These are phyloP conservation scores for Microtus montanus DNA, from an alignment of 2,113 vertebrate genomes.

Conservation along the genomic window DNA sequence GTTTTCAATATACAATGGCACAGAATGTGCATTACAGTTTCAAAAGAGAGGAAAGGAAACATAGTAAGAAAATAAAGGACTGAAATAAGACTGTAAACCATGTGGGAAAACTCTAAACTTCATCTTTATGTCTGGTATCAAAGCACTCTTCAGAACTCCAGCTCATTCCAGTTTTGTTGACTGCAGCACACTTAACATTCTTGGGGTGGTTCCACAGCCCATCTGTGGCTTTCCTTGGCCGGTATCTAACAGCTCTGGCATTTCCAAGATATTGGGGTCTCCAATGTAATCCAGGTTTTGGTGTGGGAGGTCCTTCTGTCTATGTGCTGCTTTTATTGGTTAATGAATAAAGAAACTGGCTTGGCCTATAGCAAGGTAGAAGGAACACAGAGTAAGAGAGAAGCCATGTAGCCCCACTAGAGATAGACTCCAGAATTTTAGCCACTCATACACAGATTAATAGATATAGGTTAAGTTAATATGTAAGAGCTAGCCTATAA, in stretches of 20 bases:
- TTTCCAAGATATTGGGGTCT: neutral
- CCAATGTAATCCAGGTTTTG: neutral
- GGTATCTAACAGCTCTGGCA: neutral
- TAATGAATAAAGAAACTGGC: no score
- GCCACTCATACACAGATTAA: no score
- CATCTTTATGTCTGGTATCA: neutral
- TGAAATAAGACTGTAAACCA: neutral
- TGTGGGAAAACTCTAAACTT: neutral
- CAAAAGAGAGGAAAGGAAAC: neutral
- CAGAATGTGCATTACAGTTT: neutral
- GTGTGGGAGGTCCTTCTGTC: no score
- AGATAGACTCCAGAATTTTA: no score
- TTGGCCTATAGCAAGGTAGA: no score
- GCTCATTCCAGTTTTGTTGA: neutral
- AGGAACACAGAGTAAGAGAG: no score
- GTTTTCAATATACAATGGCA: neutral
- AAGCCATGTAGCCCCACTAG: no score
- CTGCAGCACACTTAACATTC: neutral
- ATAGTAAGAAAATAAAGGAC: neutral
- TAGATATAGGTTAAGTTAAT: no score
- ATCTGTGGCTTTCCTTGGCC: neutral
- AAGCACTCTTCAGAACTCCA: neutral
- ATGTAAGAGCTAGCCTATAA: no score
- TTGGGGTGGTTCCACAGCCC: neutral
- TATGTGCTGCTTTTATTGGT: no score